A percentile compares a stretch with the other conserved stretches of the same genome.
phyloP scores from a whole-genome alignment of 2,797 vertebrate genomes.

The Rhincodon typus region DNA sequence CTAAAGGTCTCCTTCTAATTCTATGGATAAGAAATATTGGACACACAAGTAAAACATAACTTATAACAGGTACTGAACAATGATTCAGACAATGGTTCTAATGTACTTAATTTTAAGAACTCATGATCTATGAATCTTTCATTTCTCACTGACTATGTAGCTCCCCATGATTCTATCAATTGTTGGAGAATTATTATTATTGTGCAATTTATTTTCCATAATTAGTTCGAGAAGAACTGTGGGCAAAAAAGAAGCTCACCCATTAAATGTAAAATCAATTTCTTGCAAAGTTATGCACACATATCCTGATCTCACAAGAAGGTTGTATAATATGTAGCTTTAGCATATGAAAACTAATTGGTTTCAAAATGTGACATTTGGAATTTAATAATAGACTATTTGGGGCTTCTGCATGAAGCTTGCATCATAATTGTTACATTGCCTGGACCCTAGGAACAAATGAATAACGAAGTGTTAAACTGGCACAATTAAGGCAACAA shows the following conservation, averaged over 20 bases:
- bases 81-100: background rate
- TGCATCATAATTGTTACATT: background rate
- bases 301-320: background rate
- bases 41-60: background rate
- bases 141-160: background rate
- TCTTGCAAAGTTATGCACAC: background rate
- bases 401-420: background rate
- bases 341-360: background rate
- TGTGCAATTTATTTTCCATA: background rate
- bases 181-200: background rate
- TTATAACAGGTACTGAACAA: background rate
- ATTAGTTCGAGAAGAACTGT: background rate
- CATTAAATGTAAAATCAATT: slow-evolving; percentile 1
- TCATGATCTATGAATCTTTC: background rate
- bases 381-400: background rate
- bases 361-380: background rate
- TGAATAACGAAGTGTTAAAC: slow-evolving; percentile 18
- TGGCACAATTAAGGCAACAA: background rate
- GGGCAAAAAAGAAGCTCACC: background rate
- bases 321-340: background rate
- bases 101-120: background rate
- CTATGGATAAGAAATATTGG: background rate
- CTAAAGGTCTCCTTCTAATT: background rate
- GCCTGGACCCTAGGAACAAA: background rate
- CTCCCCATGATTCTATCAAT: background rate